These are phyloP conservation scores for Heliconius congener DNA, from an alignment of 1,140 invertebrate species.

Conservation along the genomic window DNA sequence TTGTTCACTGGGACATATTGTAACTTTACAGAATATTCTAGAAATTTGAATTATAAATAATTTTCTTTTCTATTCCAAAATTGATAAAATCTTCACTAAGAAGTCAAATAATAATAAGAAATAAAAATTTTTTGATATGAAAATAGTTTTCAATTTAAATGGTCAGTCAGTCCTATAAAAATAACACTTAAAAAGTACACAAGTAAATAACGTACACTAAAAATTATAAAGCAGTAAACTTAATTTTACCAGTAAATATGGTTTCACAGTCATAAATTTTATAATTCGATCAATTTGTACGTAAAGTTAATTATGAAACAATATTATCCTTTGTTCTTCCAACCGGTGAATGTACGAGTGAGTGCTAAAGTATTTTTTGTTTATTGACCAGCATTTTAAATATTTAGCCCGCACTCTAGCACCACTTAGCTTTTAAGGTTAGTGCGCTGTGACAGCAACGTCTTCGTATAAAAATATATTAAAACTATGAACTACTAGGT, in stretches of 20 bases:
- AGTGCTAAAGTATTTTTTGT: not conserved
- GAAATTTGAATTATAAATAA: too few relatives aligned
- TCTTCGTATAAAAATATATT: constrained; percentile 15
- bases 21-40: too few relatives aligned
- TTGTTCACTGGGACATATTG: too few relatives aligned
- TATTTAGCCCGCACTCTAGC: constrained; percentile 7
- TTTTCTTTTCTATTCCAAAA: too few relatives aligned
- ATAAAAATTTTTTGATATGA: too few relatives aligned
- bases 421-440: constrained; percentile 5
- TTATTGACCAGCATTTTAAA: constrained; percentile 5
- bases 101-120: too few relatives aligned
- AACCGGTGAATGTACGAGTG: not conserved
- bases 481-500: not conserved
- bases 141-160: not conserved
- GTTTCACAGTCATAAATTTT: not conserved
- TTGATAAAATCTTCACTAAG: too few relatives aligned
- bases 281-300: constrained; percentile 6
- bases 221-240: not conserved
- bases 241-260: not conserved
- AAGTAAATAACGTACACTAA: not conserved
- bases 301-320: constrained; percentile 2
- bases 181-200: not conserved
- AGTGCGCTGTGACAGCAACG: not conserved
- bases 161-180: too few relatives aligned
- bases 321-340: not conserved